These are phyloP conservation scores for Apus apus DNA, from an alignment of 2,113 vertebrate species.

Conservation along the genomic window DNA sequence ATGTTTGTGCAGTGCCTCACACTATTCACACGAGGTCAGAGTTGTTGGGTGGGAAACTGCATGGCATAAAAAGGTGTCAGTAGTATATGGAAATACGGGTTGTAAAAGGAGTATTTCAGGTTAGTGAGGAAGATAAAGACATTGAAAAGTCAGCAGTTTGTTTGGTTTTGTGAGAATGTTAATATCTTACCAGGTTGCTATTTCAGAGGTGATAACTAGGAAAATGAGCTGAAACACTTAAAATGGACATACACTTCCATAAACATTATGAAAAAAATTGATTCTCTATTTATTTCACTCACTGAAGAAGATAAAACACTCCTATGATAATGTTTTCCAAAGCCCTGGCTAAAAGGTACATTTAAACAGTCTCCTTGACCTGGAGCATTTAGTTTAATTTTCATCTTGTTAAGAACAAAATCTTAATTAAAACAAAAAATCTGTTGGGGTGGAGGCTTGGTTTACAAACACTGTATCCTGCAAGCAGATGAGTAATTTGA, in stretches of 20 bases:
- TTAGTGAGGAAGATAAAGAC: background rate
- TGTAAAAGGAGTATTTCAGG: background rate
- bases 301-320: background rate
- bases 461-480: background rate
- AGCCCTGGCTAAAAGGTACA: background rate
- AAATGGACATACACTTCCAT: background rate
- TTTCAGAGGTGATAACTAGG: background rate
- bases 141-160: background rate
- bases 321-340: background rate
- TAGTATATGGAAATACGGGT: background rate
- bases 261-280: background rate
- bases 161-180: background rate
- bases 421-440: slow-evolving; percentile 3
- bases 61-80: background rate
- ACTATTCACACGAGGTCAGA: background rate
- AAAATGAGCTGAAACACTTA: background rate
- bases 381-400: background rate
- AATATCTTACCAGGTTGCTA: background rate
- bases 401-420: background rate
- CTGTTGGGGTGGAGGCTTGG: background rate
- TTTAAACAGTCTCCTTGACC: background rate
- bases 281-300: background rate
- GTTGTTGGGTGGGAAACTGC: background rate
- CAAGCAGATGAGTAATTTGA: background rate
- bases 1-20: background rate